Percentiles rank a stretch among this genome's conserved stretches.
These are phyloP conservation scores for Mimachlamys varia DNA, from an alignment of 2,888 invertebrate genomes.

Conservation along the genomic window DNA sequence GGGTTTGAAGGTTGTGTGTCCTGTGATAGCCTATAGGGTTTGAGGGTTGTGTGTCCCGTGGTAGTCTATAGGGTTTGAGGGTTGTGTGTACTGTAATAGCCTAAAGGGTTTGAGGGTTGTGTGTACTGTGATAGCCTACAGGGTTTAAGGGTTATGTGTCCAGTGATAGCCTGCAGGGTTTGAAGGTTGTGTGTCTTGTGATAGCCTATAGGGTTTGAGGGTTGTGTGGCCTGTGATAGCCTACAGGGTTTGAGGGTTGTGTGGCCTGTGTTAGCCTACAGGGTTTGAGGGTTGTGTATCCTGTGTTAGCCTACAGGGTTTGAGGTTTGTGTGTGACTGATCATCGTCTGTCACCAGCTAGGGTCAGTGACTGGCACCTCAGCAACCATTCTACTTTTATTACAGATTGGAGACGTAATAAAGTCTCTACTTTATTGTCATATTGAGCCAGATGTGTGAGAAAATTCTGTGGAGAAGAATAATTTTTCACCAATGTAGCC, in stretches of 20 bases:
- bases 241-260: neutral
- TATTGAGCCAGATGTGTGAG: constrained; percentile 22
- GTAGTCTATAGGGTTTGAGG: neutral
- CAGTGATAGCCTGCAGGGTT: neutral
- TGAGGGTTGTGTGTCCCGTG: neutral
- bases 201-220: neutral
- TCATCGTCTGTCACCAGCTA: neutral
- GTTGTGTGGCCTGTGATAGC: neutral
- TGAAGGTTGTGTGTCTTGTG: neutral
- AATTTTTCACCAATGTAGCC: constrained; percentile 14
- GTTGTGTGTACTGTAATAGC: neutral
- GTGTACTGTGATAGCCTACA: neutral
- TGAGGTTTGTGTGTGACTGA: neutral
- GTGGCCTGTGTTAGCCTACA: neutral
- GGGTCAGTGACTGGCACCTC: neutral
- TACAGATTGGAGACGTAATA: constrained; percentile 15
- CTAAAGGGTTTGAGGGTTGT: neutral
- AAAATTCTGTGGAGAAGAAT: constrained; percentile 34
- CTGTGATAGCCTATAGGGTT: neutral
- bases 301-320: neutral
- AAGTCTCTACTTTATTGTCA: neutral
- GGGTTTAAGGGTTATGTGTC: neutral
- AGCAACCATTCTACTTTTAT: neutral
- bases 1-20: neutral
- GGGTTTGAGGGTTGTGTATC: neutral